Evolutionary conservation across 2,797 vertebrate species (phyloP).

Genomic region (Carapus acus): DNA sequence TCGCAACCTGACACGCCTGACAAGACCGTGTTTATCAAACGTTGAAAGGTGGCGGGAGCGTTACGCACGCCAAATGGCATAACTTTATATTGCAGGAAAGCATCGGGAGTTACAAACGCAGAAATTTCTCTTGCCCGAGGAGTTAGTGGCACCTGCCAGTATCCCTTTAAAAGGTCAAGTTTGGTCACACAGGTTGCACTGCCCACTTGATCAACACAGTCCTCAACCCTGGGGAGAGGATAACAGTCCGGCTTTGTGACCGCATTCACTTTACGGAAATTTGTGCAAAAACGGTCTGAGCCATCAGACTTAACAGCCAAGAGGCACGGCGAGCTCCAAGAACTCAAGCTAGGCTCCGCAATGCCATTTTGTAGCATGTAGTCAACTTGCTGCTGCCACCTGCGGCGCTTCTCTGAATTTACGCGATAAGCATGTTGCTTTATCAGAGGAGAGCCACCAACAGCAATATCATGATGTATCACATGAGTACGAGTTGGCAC

Average conservation of each 20-base stretch:
- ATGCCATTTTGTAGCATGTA: conserved; percentile 4
- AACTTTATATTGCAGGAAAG: no score
- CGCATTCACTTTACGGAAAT: background rate
- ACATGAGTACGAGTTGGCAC: background rate
- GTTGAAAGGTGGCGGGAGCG: no score
- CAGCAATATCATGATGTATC: background rate
- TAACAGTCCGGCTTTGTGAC: no score
- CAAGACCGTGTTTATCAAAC: no score
- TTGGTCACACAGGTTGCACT: no score
- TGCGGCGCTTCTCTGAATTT: background rate
- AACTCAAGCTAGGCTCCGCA: background rate
- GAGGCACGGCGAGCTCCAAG: background rate
- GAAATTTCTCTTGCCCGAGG: no score
- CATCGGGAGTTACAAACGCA: no score
- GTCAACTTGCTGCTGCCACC: background rate
- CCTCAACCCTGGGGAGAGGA: background rate
- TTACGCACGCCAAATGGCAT: no score
- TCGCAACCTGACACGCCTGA: conserved; percentile 3
- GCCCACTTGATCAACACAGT: background rate
- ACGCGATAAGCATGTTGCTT: background rate
- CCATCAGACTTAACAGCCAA: background rate
- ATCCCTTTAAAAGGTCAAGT: no score
- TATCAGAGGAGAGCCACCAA: no score
- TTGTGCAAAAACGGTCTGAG: background rate
- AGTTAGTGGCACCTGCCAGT: no score